Base-by-base conservation (phyloP, 2,888 invertebrate species). In the Tachina grossa region DNA sequence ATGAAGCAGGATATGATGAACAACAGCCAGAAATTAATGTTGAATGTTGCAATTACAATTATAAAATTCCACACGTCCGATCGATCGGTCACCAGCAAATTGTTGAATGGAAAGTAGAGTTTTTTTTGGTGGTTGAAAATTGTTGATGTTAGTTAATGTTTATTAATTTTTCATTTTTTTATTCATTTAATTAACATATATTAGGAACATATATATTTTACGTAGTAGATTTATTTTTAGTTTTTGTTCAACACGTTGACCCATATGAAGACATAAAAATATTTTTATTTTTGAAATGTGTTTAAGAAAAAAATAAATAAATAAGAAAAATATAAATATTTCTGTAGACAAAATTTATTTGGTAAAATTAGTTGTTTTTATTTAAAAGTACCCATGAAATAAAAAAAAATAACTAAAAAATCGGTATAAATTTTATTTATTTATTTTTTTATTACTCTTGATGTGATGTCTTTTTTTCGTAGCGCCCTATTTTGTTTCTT, bases 71-170 rank as follows among this genome's bases (percentile, higher is more conserved):
- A 31, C 61, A 78, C 13, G 45, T 57, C 66, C 31, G 13, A 45
- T 31, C 6, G 71, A 16, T 19, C 55, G 55, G 49, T 53, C 63
- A 66, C 41, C 55, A 55, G 61, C 77, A 76, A 75, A 31, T 53
- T 77, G 83, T 76, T 87, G 82, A 87, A 87, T 87, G 83, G 84
- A 88, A 86, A 87, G 84, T 85, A 85, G 87, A 83, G 55, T 78
- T 74, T 53, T 53, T 31, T 31, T 49, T 72, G 83, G 74, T 72
- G 82, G 10, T 76, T 83, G 83, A 77, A 69, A 77, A 76, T 63
- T 69, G 55, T 77, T 76, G 71, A 72, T 10, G 55, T 79, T 63
- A 57, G 22, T 31, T 31, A 31, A 31, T 31, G 6, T 65, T 55
- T 57, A 51, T 45, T 55, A 41, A 31, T 31, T 31, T 31, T 43